Base-by-base conservation (phyloP, 2,888 invertebrate genomes). In the Hemithea aestivaria region DNA sequence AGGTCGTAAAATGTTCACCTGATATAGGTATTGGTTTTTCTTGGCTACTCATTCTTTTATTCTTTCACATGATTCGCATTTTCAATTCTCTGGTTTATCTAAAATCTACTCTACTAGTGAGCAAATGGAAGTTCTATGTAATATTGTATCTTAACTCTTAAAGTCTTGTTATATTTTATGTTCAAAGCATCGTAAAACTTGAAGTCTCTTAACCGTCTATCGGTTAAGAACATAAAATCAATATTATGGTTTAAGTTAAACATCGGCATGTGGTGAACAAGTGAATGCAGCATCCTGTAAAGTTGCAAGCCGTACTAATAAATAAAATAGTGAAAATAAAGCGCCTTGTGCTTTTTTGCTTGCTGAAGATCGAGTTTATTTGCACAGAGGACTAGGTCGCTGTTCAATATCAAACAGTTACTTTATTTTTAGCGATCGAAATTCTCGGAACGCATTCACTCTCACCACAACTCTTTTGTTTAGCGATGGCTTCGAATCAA, bases 391-490 rank as follows among this genome's bases (percentile, higher is more conserved):
- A 57, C 52, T 58, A 51, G 54, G 56, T 66, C 63, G 60, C 55
- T 56, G 44, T 56, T 56, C 52, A 52, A 46, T 56, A 51, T 51
- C 37, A 44, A 52, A 51, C 37, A 48, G 53, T 63, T 63, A 59
- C 39, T 53, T 55, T 55, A 62, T 62, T 64, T 62, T 62, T 63
- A 54, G 56, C 56, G 46, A 51, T 62, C 52, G 46, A 35, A 57
- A 48, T 68, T 66, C 67, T 59, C 48, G 44, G 62, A 70, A 69
- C 58, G 50, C 51, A 53, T 68, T 66, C 61, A 56, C 74, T 73
- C 73, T 75, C 70, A 62, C 72, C 58, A 51, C 50, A 46, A 54
- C 50, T 63, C 69, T 71, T 72, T 77, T 77, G 73, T 75, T 64
- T 67, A 59, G 47, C 57, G 56, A 60, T 62, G 51, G 55, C 52